These are phyloP conservation scores for Suillia variegata DNA, from an alignment of 2,888 invertebrate species.

Conservation along the genomic window DNA sequence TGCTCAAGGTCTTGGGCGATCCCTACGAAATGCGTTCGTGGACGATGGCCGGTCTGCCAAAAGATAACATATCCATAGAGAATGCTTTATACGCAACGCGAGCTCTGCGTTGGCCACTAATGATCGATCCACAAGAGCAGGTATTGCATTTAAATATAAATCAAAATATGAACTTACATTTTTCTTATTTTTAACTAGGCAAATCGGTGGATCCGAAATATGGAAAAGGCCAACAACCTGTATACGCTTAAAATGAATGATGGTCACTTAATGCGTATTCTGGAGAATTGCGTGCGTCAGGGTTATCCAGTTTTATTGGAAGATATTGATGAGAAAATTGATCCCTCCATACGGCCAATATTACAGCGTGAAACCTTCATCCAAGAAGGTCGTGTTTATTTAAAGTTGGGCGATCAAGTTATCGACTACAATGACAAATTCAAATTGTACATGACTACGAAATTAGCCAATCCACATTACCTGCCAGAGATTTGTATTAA, in stretches of 20 bases:
- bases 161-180: no score
- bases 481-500: slow-evolving; percentile 91
- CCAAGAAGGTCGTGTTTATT: slow-evolving; percentile 78
- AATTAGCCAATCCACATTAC: slow-evolving; percentile 91
- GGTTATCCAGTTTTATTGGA: slow-evolving; percentile 87
- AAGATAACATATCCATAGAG: slow-evolving; percentile 86
- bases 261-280: slow-evolving; percentile 71
- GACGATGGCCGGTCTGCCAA: slow-evolving; percentile 87
- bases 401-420: slow-evolving; percentile 83
- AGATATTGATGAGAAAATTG: slow-evolving; percentile 85
- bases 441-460: slow-evolving; percentile 87
- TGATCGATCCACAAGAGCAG: slow-evolving; percentile 96
- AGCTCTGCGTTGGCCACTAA: slow-evolving; percentile 84
- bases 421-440: slow-evolving; percentile 90
- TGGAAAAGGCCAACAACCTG: slow-evolving; percentile 78
- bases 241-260: slow-evolving; percentile 82
- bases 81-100: slow-evolving; percentile 89
- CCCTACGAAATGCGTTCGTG: slow-evolving; percentile 86
- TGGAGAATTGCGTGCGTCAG: slow-evolving; percentile 79
- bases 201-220: slow-evolving; percentile 88
- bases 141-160: slow-evolving; percentile 61
- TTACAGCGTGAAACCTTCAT: slow-evolving; percentile 77
- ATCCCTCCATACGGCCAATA: slow-evolving; percentile 84
- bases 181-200: slow-evolving; percentile 68
- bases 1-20: slow-evolving; percentile 76